Percentiles rank a stretch among this genome's conserved stretches.
Evolutionary conservation across 2,113 vertebrate genomes (phyloP).

Genomic region (Hiodon alosoides): DNA sequence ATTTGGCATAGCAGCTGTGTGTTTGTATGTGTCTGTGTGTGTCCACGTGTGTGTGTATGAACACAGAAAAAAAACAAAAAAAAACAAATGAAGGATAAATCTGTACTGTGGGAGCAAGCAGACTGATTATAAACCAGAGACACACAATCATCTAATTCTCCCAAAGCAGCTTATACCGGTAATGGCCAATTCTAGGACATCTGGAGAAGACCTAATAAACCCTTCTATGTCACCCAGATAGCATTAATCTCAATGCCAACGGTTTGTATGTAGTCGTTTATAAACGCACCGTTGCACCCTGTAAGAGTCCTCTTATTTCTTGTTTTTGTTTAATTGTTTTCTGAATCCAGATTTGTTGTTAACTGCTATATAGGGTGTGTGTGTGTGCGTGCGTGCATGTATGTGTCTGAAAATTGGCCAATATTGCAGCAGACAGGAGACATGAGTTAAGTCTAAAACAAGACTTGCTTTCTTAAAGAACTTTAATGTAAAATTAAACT

Average conservation of each 20-base stretch:
- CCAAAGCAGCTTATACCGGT: constrained; percentile 29
- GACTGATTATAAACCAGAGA: constrained; percentile 5
- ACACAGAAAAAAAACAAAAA: neutral
- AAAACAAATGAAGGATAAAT: neutral
- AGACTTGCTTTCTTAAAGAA: no score
- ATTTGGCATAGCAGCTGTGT: constrained; percentile 20
- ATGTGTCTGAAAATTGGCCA: no score
- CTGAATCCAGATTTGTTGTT: no score
- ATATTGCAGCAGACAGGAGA: no score
- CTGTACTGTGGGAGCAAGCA: constrained; percentile 5
- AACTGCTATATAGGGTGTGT: no score
- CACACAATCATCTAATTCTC: constrained; percentile 19
- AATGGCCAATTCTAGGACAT: constrained; percentile 1
- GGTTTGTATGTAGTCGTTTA: neutral
- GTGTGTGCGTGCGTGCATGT: no score
- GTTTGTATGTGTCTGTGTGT: neutral
- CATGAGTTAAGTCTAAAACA: no score
- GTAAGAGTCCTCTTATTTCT: no score
- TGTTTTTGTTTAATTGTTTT: no score
- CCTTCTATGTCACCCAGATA: neutral
- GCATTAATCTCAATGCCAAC: constrained; percentile 5
- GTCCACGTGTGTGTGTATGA: neutral
- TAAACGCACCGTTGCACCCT: neutral
- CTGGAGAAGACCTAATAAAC: neutral
- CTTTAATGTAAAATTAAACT: no score